Base-by-base conservation (phyloP, 2,113 vertebrate species). In the Chaenogobius annularis region DNA sequence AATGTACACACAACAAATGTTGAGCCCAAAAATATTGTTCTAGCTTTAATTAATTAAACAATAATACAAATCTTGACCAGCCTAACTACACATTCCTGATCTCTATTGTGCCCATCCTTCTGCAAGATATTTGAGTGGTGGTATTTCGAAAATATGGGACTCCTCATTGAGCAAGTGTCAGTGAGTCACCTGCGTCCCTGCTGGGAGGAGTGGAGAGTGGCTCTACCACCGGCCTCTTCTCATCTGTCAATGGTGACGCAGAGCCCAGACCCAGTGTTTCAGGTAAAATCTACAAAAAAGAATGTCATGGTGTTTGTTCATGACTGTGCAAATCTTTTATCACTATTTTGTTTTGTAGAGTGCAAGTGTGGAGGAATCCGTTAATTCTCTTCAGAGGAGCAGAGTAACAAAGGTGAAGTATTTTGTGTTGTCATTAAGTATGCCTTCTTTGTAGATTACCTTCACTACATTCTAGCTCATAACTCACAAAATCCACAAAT, bases 321-420 rank as follows among this genome's bases (percentile, higher is more conserved):
- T n/a, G n/a, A 12, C 62, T 44, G 15, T 65, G 37, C 19, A 44
- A n/a, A 54, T 10, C 0, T 46, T n/a, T 5, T 12, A 46, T 8
- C 14, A 13, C 68, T n/a, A n/a, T 17, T 52, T 5, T 73, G 10
- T 17, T 67, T 59, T 74, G 88, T 87, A 99, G 97, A 99, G 83
- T 99, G 97, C 87, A 99, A 99, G 96, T 99, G 48, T 99, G 98
- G 98, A 93, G 97, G 93, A 99, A 99, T 77, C 98, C 98, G 66
- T 91, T 99, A 78, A 99, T 97, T 83, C 95, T 99, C 69, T 99
- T 99, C 90, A 94, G 98, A 94, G 98, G 98, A 85, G 97, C 98
- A 82, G 98, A 99, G 82, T 99, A 99, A 78, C 98, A 95, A 92
- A 97, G 98, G 98, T 99, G n/a, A 13, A 19, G 61, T n/a, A 94